Base-by-base conservation (phyloP, 2,113 vertebrate species). In the Apistogramma diplotaenia region DNA sequence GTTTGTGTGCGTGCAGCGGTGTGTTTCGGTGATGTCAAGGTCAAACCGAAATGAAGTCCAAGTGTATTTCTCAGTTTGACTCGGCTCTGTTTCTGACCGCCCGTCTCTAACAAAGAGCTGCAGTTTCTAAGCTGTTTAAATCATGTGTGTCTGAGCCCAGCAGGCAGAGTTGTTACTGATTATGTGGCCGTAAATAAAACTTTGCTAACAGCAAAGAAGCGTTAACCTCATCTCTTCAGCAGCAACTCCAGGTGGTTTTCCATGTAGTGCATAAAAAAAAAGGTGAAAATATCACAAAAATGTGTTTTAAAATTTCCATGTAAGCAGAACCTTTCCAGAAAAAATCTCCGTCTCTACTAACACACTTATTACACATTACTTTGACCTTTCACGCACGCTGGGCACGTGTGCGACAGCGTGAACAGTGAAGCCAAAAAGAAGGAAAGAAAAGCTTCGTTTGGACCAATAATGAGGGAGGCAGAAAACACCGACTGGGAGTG, bases 21-120 rank as follows among this genome's bases (percentile, higher is more conserved):
- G 43, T 70, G 65, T 70, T 70, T 51, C 3, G 43, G 65, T 60
- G 78, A 61, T 82, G 75, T 70, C 82, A 85, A 84, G 75, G 62
- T 80, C 8, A 33, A 83, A 77, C 74, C 11, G 70, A 79, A 86
- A 86, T 56, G 18, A 43, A 77, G 65, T 70, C 65, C 65, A 70
- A 70, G 65, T 51, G 46, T 82, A 72, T 71, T 79, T 67, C 53
- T 55, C 57, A 16, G 8, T 77, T 59, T 35, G 31, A 29, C 56
- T 76, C 18, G 49, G 51, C 40, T 74, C 53, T 40, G 31, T 85
- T 70, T 73, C 19, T 37, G 35, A 71, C 51, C 7, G 35, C 12
- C 13, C 13, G 54, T 46, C 13, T 72, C 21, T 49, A 51, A 81
- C 27, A n/a, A 55, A 53, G 8, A 71, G 12, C 18, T 74, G 65